Conservation (phyloP, 35 echinoderm and acorn worm species). For the Nesometra sesokonis region DNA sequence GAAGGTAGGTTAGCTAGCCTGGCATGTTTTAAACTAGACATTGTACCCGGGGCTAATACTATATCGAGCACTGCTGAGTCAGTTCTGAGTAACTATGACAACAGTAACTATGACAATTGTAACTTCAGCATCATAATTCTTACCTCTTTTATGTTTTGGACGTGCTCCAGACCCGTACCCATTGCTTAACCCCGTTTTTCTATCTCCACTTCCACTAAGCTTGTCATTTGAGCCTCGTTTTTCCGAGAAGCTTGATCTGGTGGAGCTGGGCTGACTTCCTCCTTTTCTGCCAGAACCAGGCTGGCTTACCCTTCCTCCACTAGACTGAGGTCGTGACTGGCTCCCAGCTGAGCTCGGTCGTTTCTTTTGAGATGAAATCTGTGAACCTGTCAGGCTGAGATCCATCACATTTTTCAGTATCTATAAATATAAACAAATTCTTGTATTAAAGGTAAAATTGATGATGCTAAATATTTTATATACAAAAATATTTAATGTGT, state of each 20-base stretch:
- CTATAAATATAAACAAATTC: too few relatives aligned
- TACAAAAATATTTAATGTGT: too few relatives aligned
- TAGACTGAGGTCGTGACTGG: slow-evolving; percentile 2
- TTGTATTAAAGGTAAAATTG: too few relatives aligned
- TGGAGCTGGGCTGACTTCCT: slow-evolving; percentile 19
- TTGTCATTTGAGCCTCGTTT: neutral
- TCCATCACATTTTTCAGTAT: slow-evolving; percentile 24
- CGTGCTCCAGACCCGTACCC: neutral
- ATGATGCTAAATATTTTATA: too few relatives aligned
- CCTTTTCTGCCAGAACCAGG: neutral
- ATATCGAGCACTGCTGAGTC: too few relatives aligned
- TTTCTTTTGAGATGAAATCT: slow-evolving; percentile 51
- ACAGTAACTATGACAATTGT: too few relatives aligned
- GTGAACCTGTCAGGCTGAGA: slow-evolving; percentile 84
- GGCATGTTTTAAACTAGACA: too few relatives aligned
- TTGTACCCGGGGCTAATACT: too few relatives aligned
- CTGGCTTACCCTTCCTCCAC: neutral
- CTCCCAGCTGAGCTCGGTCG: slow-evolving; percentile 38
- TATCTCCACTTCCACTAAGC: slow-evolving; percentile 2
- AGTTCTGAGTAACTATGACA: too few relatives aligned
- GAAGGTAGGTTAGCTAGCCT: too few relatives aligned
- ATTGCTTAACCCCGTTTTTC: slow-evolving; percentile 2
- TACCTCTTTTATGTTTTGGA: slow-evolving; percentile 27
- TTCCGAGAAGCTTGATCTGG: slow-evolving; percentile 24
- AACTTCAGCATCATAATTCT: too few relatives aligned